These are phyloP conservation scores for Myioborus melanocephalus DNA, from an alignment of 2,797 vertebrate genomes.

Conservation along the genomic window DNA sequence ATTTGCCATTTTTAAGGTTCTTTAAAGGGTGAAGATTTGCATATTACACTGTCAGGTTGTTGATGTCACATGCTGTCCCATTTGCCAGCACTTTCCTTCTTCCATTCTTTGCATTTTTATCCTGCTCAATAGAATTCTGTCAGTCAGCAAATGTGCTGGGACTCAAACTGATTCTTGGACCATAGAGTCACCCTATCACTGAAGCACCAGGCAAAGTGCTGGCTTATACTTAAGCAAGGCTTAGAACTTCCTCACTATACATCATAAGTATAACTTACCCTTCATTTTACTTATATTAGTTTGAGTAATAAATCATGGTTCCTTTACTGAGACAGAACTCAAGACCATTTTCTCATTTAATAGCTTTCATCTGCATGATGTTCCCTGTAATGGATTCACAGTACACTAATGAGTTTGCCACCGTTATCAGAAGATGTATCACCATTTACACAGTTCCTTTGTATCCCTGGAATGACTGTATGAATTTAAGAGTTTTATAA, in stretches of 20 bases:
- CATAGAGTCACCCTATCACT: not conserved
- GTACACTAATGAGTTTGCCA: slow-evolving; percentile 62
- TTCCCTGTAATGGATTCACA: slow-evolving; percentile 60
- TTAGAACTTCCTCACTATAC: not conserved
- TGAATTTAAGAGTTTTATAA: slow-evolving; percentile 25
- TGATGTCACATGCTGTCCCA: not conserved
- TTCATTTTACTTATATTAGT: slow-evolving; percentile 47
- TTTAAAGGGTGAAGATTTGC: not conserved
- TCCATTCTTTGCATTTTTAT: not conserved
- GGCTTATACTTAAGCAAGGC: not conserved
- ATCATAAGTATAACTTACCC: slow-evolving; percentile 16
- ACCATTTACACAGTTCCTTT: slow-evolving; percentile 21
- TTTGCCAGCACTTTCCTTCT: not conserved
- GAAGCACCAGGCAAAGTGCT: not conserved
- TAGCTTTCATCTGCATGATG: slow-evolving; percentile 57
- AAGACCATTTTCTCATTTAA: slow-evolving; percentile 66
- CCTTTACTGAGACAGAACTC: slow-evolving; percentile 39
- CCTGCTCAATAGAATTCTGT: not conserved
- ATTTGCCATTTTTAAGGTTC: not conserved
- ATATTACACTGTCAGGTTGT: not conserved
- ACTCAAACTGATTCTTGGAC: not conserved
- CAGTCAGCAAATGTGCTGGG: not conserved
- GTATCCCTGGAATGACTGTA: not conserved
- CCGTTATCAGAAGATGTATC: slow-evolving; percentile 51
- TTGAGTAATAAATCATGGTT: slow-evolving; percentile 53